These are phyloP conservation scores for Callimorpha dominula DNA, from an alignment of 2,888 invertebrate species.

Conservation along the genomic window DNA sequence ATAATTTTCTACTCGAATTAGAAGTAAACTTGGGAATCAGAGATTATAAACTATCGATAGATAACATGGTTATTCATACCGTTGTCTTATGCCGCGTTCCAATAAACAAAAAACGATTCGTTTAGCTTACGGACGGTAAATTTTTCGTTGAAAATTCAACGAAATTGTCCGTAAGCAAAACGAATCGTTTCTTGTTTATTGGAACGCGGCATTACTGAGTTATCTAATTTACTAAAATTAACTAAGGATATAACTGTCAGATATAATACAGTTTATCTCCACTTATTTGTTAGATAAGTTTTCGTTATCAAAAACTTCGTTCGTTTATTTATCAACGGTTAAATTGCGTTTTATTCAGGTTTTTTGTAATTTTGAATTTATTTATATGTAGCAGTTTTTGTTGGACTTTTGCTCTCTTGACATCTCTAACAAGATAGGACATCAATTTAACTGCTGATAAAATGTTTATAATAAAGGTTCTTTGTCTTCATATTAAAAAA, in stretches of 20 bases:
- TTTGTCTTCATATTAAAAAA: too few species aligned
- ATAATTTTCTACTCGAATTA: not conserved
- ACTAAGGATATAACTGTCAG: not conserved
- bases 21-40: not conserved
- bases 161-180: too few species aligned
- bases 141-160: too few species aligned
- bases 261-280: not conserved
- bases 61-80: not conserved
- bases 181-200: too few species aligned
- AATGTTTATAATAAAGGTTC: too few species aligned
- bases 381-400: not conserved
- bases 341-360: not conserved
- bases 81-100: too few species aligned
- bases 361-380: not conserved
- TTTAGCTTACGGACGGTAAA: too few species aligned
- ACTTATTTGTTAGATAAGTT: conserved; percentile 1
- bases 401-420: not conserved
- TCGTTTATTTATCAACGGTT: not conserved
- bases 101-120: too few species aligned
- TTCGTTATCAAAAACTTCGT: not conserved
- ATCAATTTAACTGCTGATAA: not conserved
- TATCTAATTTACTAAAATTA: conserved; percentile 3
- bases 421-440: not conserved
- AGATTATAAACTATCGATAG: not conserved
- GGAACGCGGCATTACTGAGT: too few species aligned